Conservation (phyloP, 2,888 invertebrate genomes). For the Mactromeris polynyma region DNA sequence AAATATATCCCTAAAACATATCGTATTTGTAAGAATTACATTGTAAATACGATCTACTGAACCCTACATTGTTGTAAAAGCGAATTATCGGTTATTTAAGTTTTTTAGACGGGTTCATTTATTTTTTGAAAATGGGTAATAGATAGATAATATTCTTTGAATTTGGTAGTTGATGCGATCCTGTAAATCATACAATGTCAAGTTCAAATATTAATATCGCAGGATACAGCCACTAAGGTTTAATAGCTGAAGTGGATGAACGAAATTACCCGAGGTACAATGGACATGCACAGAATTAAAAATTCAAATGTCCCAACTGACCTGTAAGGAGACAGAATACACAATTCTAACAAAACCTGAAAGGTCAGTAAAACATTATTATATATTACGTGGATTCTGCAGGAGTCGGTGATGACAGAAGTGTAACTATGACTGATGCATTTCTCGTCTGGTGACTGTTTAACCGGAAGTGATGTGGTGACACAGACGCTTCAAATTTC, state of each 20-base stretch:
- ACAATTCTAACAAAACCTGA: neutral
- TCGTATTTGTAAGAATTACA: neutral
- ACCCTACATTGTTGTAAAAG: too few species aligned
- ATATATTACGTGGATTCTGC: constrained; percentile 8
- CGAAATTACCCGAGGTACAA: neutral
- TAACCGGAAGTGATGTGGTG: neutral
- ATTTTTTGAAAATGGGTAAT: too few species aligned
- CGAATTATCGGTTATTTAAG: too few species aligned
- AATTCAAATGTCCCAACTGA: neutral
- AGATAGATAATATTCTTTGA: too few species aligned
- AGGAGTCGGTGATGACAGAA: neutral
- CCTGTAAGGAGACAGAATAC: too few species aligned
- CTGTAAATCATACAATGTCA: too few species aligned
- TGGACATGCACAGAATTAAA: neutral
- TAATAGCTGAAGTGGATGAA: too few species aligned
- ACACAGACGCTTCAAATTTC: constrained; percentile 34
- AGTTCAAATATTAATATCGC: neutral
- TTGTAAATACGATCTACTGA: neutral
- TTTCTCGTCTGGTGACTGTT: neutral
- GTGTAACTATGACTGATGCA: neutral
- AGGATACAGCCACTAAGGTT: too few species aligned
- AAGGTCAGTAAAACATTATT: neutral
- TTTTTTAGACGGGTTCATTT: too few species aligned
- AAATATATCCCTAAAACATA: neutral
- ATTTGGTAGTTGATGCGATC: too few species aligned